Evolutionary conservation across 2,113 vertebrate species (phyloP), one percentile per base, ranked within the genome.

Genomic region (Phrynosoma blainvillii): DNA sequence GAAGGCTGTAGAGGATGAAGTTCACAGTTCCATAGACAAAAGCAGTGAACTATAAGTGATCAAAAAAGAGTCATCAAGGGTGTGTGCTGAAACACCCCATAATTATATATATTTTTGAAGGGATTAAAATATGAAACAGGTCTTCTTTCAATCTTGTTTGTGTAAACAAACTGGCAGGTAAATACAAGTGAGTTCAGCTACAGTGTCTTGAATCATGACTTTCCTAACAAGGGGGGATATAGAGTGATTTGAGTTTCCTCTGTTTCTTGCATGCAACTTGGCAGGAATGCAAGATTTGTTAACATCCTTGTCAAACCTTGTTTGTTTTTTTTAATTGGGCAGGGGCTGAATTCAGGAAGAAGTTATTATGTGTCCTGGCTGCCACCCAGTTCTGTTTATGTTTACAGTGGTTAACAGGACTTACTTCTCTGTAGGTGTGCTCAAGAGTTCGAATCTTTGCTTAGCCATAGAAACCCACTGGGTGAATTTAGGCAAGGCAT

Each of bases 31-130:
- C 13, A 36, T 1, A 6, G 79, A 66, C 32, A 23, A 84, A 25
- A 13, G 32, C 71, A 52, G 8, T 84, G 68, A 73, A 73, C 68
- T 73, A 56, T n/a, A 20, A 59, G 59, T 40, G 71, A 42, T 30
- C 25, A 21, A 74, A 62, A n/a, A 25, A 47, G n/a, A 84, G 56
- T 62, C 71, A 75, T 21, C 25, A 74, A 75, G 71, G 83, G 65
- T 25, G 83, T 84, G 83, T 84, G 32, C 83, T 84, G 52, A 62
- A 75, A 75, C 54, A 56, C 52, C 70, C 18, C n/a, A 74, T 13
- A 84, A 16, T 59, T 27, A 11, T 79, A 18, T 36, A 36, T 36
- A 36, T 21, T 40, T 75, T 1, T 40, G 36, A 13, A 62, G 59
- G 73, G 36, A 40, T 75, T 75, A 75, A 40, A 75, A 62, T 16